A percentile compares a stretch with the other conserved stretches of the same genome.
Evolutionary conservation across 2,113 vertebrate species (phyloP).

Genomic region (Datnioides undecimradiatus): DNA sequence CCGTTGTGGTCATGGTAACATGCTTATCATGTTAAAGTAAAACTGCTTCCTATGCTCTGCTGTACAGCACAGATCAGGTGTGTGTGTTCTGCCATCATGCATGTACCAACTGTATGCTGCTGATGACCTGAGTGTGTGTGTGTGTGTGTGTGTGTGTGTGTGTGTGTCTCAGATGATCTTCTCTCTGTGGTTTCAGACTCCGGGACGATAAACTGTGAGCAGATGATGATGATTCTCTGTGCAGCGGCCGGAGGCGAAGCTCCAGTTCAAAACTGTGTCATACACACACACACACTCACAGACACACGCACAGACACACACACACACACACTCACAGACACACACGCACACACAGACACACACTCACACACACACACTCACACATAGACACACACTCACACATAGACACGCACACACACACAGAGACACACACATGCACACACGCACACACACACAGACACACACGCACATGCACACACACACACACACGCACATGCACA

Average conservation of each 20-base stretch:
- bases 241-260: background rate
- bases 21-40: background rate
- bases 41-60: background rate
- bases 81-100: too few species aligned
- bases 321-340: background rate
- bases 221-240: conserved; percentile 13
- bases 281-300: too few species aligned
- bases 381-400: too few species aligned
- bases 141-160: background rate
- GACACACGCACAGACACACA: background rate
- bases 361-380: too few species aligned
- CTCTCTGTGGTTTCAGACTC: conserved; percentile 15
- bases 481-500: background rate
- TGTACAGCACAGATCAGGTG: too few species aligned
- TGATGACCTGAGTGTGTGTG: background rate
- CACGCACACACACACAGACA: background rate
- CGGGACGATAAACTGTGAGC: conserved; percentile 24
- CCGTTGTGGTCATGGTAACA: background rate
- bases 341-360: background rate
- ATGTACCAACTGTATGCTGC: too few species aligned
- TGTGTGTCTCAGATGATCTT: background rate
- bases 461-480: background rate
- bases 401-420: too few species aligned
- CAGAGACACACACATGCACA: background rate
- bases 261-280: too few species aligned